Evolutionary conservation across 2,797 vertebrate genomes (phyloP), one percentile per base, ranked within the genome.

Genomic region (Mareca penelope): DNA sequence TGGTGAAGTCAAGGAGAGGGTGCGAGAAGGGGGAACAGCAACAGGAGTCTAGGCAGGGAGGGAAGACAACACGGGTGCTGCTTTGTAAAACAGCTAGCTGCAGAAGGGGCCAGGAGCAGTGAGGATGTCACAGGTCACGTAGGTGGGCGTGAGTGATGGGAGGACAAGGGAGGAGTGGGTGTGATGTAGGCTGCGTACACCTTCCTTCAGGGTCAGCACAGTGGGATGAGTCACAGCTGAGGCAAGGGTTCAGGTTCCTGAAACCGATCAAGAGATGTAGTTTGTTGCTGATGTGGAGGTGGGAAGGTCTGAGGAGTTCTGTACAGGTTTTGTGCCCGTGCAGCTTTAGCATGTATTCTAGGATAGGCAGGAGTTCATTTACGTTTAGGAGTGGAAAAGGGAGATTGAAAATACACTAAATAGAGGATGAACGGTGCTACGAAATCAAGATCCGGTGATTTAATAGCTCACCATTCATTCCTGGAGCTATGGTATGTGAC

Each of bases 391-490:
- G 13, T 26, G 44, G 83, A 72, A 80, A 64, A 3, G 0, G 8
- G 4, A 85, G 50, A 59, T 48, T 8, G 52, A 78, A 89, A 95
- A 80, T 77, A 4, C 5, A 57, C 17, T 14, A 46, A 83, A 46
- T 4, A 55, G 26, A 50, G n/a, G 33, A 92, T 29, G 12, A 76
- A 52, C 15, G 61, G 61, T 61, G 26, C 31, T 71, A 46, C 16
- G 59, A 91, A 94, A 78, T 89, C 29, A 85, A 81, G 57, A 33
- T 79, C 24, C 31, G 0, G 0, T 50, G 33, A 65, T 55, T 65
- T 80, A 88, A 55, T 14, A 78, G 72, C 72, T 79, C 39, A 53
- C 65, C 40, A 63, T 72, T 94, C 7, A 67, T 69, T 94, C 37
- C 35, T 75, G 67, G 67, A 85, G 61, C 61, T 91, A 71, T 26